phyloP scores from a whole-genome alignment of 37 sponge, comb jelly and placozoan species.

The Halisarca cf. caerulea region DNA sequence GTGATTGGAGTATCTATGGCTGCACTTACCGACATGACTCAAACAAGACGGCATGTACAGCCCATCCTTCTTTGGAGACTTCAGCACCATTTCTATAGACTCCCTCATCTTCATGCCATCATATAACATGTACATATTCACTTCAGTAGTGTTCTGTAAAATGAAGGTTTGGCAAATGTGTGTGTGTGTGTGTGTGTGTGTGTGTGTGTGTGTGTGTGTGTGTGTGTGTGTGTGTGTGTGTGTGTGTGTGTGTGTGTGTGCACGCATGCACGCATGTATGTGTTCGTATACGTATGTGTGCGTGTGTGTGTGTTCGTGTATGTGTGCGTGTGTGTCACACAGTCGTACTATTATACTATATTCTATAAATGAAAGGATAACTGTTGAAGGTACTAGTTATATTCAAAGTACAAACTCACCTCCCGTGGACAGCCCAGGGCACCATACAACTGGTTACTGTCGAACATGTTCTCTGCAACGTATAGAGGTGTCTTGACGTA shows the following conservation, averaged over 20 bases:
- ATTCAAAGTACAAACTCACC: background rate
- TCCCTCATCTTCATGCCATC: constrained; percentile 6
- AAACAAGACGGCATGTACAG: constrained; percentile 40
- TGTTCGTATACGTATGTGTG: too few relatives aligned
- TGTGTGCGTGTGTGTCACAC: too few relatives aligned
- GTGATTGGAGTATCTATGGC: background rate
- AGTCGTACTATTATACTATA: too few relatives aligned
- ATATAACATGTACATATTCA: constrained; percentile 26
- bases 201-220: too few relatives aligned
- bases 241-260: too few relatives aligned
- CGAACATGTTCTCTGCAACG: constrained; percentile 51
- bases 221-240: too few relatives aligned
- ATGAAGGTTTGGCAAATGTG: background rate
- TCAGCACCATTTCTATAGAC: constrained; percentile 6
- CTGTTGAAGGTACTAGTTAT: too few relatives aligned
- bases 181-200: too few relatives aligned
- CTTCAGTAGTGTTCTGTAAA: constrained; percentile 1
- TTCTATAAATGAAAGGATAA: too few relatives aligned
- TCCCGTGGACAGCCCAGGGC: constrained; percentile 31
- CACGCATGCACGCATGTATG: too few relatives aligned
- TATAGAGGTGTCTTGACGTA: constrained; percentile 34
- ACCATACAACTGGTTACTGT: constrained; percentile 26
- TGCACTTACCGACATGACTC: constrained; percentile 4
- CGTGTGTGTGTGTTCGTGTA: too few relatives aligned
- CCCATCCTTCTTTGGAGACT: constrained; percentile 30